Percentiles rank a stretch among this genome's conserved stretches.
phyloP scores from a whole-genome alignment of 2,113 vertebrate genomes.

The Camelus bactrianus region DNA sequence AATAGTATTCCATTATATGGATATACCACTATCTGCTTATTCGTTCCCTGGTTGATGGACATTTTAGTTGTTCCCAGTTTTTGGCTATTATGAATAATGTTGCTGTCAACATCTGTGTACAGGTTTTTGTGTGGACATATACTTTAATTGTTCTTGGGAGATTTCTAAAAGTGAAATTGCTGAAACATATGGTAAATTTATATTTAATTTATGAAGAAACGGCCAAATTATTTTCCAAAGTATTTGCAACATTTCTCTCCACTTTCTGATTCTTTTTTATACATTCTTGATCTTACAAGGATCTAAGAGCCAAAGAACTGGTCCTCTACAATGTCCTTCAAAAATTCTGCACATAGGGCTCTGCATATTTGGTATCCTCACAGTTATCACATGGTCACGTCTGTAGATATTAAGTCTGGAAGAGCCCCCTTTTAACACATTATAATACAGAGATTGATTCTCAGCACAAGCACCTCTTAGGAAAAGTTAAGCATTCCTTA shows the following conservation, averaged over 20 bases:
- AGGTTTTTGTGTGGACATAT: not conserved
- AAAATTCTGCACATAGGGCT: not conserved
- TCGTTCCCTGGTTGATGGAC: not conserved
- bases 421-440: not conserved
- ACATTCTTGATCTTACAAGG: not conserved
- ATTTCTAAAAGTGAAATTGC: not conserved
- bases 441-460: not conserved
- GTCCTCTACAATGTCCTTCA: not conserved
- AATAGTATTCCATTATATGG: not conserved
- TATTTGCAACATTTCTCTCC: not conserved
- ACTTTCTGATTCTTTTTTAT: slow-evolving; percentile 28
- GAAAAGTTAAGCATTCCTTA: not conserved
- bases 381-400: not conserved
- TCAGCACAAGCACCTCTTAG: not conserved
- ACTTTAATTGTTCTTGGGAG: slow-evolving; percentile 4
- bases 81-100: not conserved
- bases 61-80: not conserved
- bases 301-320: not conserved
- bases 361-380: not conserved
- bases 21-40: not conserved
- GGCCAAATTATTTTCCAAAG: slow-evolving; percentile 45
- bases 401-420: not conserved
- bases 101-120: not conserved
- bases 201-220: slow-evolving; percentile 24
- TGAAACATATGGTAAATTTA: not conserved